Evolutionary conservation across 2,797 vertebrate species (phyloP), one percentile per base, ranked within the genome.

Genomic region (Sebastes iracundus): DNA sequence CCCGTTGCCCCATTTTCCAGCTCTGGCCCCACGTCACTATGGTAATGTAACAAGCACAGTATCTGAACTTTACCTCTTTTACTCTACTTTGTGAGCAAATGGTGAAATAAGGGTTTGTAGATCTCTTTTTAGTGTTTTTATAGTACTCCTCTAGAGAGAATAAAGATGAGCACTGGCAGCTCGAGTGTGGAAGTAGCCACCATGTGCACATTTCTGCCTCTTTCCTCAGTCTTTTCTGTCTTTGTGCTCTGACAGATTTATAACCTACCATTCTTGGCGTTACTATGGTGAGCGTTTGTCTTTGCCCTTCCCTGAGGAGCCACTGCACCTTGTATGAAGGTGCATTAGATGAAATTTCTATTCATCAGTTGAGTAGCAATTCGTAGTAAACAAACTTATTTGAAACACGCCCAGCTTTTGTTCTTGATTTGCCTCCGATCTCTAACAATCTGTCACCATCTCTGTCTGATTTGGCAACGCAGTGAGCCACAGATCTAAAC

Each of bases 201-300:
- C 28, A 7, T 74, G 69, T 68, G 58, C 63, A 71, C 72, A 80
- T 86, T 74, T 81, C 64, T 52, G 28, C 52, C 27, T 53, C 65
- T 61, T 56, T 72, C 56, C 46, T 35, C 12, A 7, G 23, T 60
- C 38, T 35, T 55, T 75, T 65, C 64, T 56, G 23, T 60, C 46
- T 38, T 16, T 67, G 56, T 83, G 2, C 78, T 75, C 32, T 2
- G 76, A 81, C 80, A 83, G 77, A 88, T 92, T 91, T 89, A 93
- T 60, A 75, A 53, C 82, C 67, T 27, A 70, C 71, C 87, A 79
- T 90, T 85, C 84, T 59, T 79, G 62, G 59, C 27, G 69, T 94
- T 82, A 72, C 92, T 86, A 82, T 89, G 88, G 90, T 75, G 77
- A 93, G 79, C 65, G 14, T 81, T 87, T 87, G 72, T 60, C 80